Percentiles rank a stretch among this genome's conserved stretches.
Evolutionary conservation across 2,888 invertebrate species (phyloP).

Genomic region (Andricus quercusramuli): DNA sequence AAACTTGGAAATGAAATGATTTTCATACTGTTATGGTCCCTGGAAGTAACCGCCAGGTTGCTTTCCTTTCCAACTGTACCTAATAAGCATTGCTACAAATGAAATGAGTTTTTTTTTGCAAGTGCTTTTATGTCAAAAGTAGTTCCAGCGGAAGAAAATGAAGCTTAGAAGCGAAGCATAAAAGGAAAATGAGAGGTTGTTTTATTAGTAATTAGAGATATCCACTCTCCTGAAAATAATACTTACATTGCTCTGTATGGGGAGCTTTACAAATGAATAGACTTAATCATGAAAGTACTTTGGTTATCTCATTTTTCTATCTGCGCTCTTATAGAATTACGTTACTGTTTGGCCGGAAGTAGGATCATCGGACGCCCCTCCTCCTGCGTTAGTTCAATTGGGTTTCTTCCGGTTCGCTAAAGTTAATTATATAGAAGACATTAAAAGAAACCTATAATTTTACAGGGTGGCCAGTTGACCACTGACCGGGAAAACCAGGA

Average conservation of each 20-base stretch:
- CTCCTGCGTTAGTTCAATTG: not conserved
- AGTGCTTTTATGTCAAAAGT: not conserved
- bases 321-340: not conserved
- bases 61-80: slow-evolving; percentile 6
- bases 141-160: not conserved
- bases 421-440: not conserved
- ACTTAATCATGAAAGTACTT: too few species aligned
- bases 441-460: slow-evolving; percentile 3
- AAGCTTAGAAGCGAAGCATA: not conserved
- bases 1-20: slow-evolving; percentile 35
- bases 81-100: slow-evolving; percentile 22
- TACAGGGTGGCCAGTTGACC: not conserved
- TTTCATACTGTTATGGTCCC: slow-evolving; percentile 23
- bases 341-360: not conserved
- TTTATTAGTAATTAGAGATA: not conserved
- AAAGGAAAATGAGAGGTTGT: not conserved
- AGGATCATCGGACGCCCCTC: not conserved
- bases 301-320: too few species aligned
- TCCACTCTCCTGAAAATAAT: not conserved
- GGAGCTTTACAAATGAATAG: not conserved
- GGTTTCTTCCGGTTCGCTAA: not conserved
- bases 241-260: not conserved
- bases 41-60: slow-evolving; percentile 16
- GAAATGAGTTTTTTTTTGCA: slow-evolving; percentile 10
- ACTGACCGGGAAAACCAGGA: too few species aligned